Conservation (phyloP, 2,888 invertebrate genomes). For the Leptinotarsa tumamoca region DNA sequence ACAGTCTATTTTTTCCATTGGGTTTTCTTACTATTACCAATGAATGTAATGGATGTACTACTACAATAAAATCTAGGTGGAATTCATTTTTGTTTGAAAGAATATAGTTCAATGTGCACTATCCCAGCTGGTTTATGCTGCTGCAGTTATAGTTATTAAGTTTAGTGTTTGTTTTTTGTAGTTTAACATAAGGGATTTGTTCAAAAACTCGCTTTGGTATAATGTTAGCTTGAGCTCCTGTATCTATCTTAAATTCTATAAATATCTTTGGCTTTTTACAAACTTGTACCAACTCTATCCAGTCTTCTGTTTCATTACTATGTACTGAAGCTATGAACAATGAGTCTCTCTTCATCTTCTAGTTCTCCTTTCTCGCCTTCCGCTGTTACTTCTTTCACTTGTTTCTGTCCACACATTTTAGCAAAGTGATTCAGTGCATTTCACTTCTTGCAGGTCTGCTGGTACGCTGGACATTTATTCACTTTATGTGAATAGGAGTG, state of each 20-base stretch:
- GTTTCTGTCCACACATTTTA: no score
- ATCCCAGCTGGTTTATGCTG: no score
- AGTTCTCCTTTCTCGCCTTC: no score
- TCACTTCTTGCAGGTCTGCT: neutral
- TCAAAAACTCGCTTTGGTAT: no score
- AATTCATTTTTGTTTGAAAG: slow-evolving; percentile 6
- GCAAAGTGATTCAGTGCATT: neutral
- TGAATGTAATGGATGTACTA: neutral
- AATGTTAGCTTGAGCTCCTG: neutral
- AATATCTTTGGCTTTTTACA: slow-evolving; percentile 4
- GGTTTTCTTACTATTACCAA: slow-evolving; percentile 4
- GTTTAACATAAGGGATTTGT: no score
- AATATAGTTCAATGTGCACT: neutral
- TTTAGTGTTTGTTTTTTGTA: no score
- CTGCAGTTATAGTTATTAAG: no score
- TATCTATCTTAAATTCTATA: neutral
- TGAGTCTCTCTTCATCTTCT: neutral
- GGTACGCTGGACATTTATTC: neutral
- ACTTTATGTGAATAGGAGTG: neutral
- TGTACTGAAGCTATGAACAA: slow-evolving; percentile 10
- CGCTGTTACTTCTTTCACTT: no score
- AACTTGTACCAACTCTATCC: slow-evolving; percentile 4
- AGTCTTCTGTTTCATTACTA: slow-evolving; percentile 4
- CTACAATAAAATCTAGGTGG: neutral
- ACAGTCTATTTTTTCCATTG: neutral